Conservation (phyloP, 2,888 invertebrate species). For the Metalampra italica region DNA sequence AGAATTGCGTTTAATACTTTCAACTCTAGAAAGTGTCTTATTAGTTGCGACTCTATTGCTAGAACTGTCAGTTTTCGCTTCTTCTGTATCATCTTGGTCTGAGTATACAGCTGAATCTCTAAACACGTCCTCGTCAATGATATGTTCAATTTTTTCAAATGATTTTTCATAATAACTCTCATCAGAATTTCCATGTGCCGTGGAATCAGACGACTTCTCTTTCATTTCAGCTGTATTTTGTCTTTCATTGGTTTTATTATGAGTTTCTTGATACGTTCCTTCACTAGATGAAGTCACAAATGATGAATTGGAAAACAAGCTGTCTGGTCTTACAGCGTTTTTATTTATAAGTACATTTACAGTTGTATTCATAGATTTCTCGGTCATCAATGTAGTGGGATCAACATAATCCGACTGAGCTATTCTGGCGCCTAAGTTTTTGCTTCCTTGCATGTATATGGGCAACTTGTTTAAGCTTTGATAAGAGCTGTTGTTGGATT, state of each 20-base stretch:
- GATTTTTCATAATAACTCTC: slow-evolving; percentile 88
- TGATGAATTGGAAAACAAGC: slow-evolving; percentile 78
- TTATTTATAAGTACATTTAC: slow-evolving; percentile 81
- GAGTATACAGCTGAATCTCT: slow-evolving; percentile 92
- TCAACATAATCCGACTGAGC: slow-evolving; percentile 93
- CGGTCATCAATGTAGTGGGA: slow-evolving; percentile 82
- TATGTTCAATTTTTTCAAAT: slow-evolving; percentile 85
- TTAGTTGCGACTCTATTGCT: slow-evolving; percentile 28
- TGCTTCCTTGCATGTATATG: slow-evolving; percentile 88
- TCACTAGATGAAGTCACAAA: slow-evolving; percentile 78
- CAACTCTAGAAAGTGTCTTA: slow-evolving; percentile 45
- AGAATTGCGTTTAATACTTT: slow-evolving; percentile 48
- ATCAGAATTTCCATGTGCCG: slow-evolving; percentile 56
- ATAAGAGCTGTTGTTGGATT: slow-evolving; percentile 58
- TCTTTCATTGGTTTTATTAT: slow-evolving; percentile 26
- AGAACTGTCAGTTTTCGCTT: slow-evolving; percentile 32
- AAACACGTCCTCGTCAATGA: slow-evolving; percentile 83
- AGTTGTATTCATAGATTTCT: slow-evolving; percentile 67
- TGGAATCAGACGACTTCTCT: slow-evolving; percentile 24
- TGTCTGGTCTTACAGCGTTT: slow-evolving; percentile 75
- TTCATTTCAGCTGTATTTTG: slow-evolving; percentile 16
- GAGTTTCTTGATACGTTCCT: slow-evolving; percentile 59
- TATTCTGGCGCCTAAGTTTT: slow-evolving; percentile 90
- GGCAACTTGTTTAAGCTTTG: slow-evolving; percentile 71
- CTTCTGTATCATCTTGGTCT: slow-evolving; percentile 81